Conservation (phyloP, 1,140 invertebrate genomes). For the Carcinoscorpius rotundicauda region DNA sequence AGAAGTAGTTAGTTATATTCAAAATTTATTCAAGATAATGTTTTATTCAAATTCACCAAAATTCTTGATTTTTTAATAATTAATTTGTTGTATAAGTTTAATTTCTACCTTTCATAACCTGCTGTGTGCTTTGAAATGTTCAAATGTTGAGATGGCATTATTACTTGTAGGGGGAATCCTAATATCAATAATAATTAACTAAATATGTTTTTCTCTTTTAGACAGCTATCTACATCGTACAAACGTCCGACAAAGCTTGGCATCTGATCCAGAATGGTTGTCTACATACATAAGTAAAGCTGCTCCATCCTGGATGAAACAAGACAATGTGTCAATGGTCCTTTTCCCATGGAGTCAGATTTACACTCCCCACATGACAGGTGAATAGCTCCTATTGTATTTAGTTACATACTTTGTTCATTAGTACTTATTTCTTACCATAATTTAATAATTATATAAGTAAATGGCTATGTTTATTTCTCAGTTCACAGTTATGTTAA, state of each 20-base stretch:
- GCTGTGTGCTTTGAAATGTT: not conserved
- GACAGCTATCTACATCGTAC: conserved; percentile 30
- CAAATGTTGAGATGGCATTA: not conserved
- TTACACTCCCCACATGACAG: conserved; percentile 16
- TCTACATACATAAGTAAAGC: conserved; percentile 28
- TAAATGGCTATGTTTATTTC: not conserved
- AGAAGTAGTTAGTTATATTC: too few relatives aligned
- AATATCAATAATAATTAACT: not conserved
- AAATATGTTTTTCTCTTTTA: conserved; percentile 16
- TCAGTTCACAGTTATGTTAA: not conserved
- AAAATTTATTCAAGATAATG: too few relatives aligned
- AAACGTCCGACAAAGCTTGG: conserved; percentile 27
- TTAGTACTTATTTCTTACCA: not conserved
- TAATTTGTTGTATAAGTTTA: too few relatives aligned
- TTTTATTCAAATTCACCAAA: too few relatives aligned
- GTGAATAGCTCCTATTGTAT: conserved; percentile 7
- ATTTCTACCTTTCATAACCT: not conserved
- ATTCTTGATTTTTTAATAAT: too few relatives aligned
- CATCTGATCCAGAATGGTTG: conserved; percentile 28
- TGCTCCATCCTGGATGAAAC: conserved; percentile 25
- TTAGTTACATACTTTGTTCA: too few relatives aligned
- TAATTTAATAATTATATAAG: not conserved
- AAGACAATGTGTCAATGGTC: conserved; percentile 28
- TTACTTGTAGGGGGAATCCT: not conserved
- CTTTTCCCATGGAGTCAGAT: conserved; percentile 23